Evolutionary conservation across 2,888 invertebrate species (phyloP).

Genomic region (Sarcophaga variegata): DNA sequence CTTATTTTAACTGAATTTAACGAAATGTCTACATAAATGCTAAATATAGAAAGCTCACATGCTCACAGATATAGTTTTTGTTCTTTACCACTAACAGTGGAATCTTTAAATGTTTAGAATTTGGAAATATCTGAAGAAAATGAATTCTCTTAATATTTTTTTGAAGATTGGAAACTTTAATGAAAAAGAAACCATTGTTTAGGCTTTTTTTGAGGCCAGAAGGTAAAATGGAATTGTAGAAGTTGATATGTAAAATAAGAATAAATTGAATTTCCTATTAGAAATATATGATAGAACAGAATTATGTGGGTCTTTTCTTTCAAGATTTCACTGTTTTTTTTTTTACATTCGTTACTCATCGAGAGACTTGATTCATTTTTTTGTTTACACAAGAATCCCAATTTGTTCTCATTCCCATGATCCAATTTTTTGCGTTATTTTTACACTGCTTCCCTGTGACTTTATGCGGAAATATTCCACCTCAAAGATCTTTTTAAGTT

Average conservation of each 20-base stretch:
- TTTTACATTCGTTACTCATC: neutral
- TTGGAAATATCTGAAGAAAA: too few relatives aligned
- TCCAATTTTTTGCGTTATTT: slow-evolving; percentile 24
- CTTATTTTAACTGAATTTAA: neutral
- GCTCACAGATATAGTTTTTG: neutral
- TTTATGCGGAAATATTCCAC: neutral
- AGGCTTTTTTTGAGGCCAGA: too few relatives aligned
- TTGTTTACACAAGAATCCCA: slow-evolving; percentile 18
- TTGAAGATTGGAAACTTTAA: too few relatives aligned
- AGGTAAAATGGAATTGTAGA: too few relatives aligned
- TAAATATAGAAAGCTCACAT: slow-evolving; percentile 1
- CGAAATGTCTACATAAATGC: neutral
- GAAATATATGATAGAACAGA: too few relatives aligned
- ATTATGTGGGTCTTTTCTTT: neutral
- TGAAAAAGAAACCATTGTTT: too few relatives aligned
- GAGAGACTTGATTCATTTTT: slow-evolving; percentile 13
- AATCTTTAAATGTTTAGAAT: neutral
- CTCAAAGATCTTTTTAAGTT: neutral
- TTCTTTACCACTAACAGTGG: neutral
- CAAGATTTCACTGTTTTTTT: neutral
- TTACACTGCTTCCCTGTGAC: neutral
- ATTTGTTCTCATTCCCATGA: slow-evolving; percentile 56
- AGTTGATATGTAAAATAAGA: too few relatives aligned
- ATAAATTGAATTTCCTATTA: too few relatives aligned
- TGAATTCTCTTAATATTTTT: too few relatives aligned